Percentiles rank a stretch among this genome's conserved stretches.
phyloP scores from a whole-genome alignment of 2,888 invertebrate species.

The Aporophyla nigra region DNA sequence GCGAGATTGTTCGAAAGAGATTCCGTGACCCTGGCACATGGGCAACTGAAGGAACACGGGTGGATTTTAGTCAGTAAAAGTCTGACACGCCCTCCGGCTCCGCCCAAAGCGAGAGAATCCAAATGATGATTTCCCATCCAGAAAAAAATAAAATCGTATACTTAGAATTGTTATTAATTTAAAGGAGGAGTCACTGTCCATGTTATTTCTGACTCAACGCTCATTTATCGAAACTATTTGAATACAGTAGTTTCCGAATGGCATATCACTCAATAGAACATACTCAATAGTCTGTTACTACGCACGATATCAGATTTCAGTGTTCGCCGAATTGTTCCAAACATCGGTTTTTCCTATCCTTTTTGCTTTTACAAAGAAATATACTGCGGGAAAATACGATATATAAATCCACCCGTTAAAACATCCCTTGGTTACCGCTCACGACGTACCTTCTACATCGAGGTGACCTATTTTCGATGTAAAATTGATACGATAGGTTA shows the following conservation, averaged over 20 bases:
- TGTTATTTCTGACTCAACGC: not conserved
- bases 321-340: not conserved
- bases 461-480: constrained; percentile 11
- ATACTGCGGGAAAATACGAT: not conserved
- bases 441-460: not conserved
- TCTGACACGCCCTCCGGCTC: too few relatives aligned
- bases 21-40: too few relatives aligned
- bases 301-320: not conserved
- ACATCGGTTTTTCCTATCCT: not conserved
- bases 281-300: not conserved
- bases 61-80: too few relatives aligned
- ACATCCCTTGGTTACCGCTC: not conserved
- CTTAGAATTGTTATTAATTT: not conserved
- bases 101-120: too few relatives aligned
- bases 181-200: not conserved
- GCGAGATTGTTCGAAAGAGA: too few relatives aligned
- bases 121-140: too few relatives aligned
- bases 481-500: constrained; percentile 18
- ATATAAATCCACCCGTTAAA: not conserved
- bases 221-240: not conserved
- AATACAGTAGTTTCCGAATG: not conserved
- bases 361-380: not conserved
- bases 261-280: not conserved
- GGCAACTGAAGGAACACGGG: too few relatives aligned
- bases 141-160: too few relatives aligned